Base-by-base conservation (phyloP, 2,113 vertebrate genomes). In the Peromyscus leucopus region DNA sequence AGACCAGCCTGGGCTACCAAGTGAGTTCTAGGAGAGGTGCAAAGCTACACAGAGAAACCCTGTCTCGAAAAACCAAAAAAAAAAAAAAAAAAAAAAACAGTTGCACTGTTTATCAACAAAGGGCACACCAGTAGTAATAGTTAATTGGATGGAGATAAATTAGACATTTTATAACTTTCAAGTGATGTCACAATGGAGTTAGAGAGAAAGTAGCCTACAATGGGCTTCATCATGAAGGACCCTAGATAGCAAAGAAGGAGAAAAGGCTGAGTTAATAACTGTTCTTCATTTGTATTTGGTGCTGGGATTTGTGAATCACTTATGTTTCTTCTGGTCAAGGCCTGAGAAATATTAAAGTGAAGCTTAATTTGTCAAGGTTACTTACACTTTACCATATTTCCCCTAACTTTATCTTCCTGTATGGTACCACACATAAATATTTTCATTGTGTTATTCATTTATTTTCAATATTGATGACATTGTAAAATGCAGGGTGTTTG, bases 401-500 rank as follows among this genome's bases (percentile, higher is more conserved):
- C 94, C 55, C 91, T 96, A 97, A 95, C 93, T 80, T 31, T 61
- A 85, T 98, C 87, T 75, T 92, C 95, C 95, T 95, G 91, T 82
- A 92, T 97, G 93, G 91, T 94, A 95, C 51, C 61, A 96, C 63
- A 88, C 90, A 97, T 93, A 97, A 97, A 98, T 97, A 97, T 98
- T 98, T 98, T 96, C 82, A 88, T 97, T 96, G n/a, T 97, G 86
- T 93, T 90, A 88, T 96, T 91, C 85, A 75, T 96, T 96, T 97
- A 92, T 98, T 95, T 97, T 97, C 90, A 95, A 94, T 97, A 97
- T 97, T 96, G 91, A 98, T 98, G 94, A 51, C 89, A 94, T 69
- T 90, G 80, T 97, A 96, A 97, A 96, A 95, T 90, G 88, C 92
- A 76, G n/a, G 55, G 57, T 83, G 94, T 98, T 98, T 98, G 88